Evolutionary conservation across 2,888 invertebrate genomes (phyloP).

Genomic region (Silvanus unidentatus): DNA sequence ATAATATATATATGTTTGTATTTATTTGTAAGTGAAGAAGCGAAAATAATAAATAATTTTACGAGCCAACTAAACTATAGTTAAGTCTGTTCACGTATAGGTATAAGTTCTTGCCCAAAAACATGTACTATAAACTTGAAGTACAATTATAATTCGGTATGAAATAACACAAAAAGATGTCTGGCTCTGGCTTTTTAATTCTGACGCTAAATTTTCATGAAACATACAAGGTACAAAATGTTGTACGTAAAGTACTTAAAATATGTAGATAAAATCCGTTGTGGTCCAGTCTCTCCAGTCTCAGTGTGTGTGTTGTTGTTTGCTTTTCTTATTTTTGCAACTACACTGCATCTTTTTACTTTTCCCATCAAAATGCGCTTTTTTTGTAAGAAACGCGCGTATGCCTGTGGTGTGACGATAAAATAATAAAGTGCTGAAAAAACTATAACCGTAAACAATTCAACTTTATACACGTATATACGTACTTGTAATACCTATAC

Average conservation of each 20-base stretch:
- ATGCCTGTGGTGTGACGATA: too few relatives aligned
- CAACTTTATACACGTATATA: too few relatives aligned
- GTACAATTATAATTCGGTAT: slow-evolving; percentile 27
- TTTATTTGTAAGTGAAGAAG: slow-evolving; percentile 2
- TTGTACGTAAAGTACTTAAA: too few relatives aligned
- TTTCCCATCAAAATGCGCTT: too few relatives aligned
- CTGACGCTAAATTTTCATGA: slow-evolving; percentile 24
- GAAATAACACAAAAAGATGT: slow-evolving; percentile 29
- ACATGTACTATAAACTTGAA: slow-evolving; percentile 27
- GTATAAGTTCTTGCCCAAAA: slow-evolving; percentile 24
- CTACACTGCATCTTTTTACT: too few relatives aligned
- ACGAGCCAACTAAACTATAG: background rate
- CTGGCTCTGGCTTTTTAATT: slow-evolving; percentile 24
- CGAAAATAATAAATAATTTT: slow-evolving; percentile 1
- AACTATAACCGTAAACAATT: too few relatives aligned
- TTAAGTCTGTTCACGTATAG: slow-evolving; percentile 27
- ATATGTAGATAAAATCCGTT: background rate
- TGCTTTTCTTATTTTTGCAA: too few relatives aligned
- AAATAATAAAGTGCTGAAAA: too few relatives aligned
- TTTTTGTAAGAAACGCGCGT: too few relatives aligned
- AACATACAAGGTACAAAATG: slow-evolving; percentile 1
- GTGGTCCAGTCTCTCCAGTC: background rate
- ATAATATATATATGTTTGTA: too few relatives aligned
- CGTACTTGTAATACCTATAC: too few relatives aligned
- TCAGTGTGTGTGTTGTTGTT: too few relatives aligned